Conservation (phyloP, 1,140 invertebrate species). For the Drosophila nannoptera region DNA sequence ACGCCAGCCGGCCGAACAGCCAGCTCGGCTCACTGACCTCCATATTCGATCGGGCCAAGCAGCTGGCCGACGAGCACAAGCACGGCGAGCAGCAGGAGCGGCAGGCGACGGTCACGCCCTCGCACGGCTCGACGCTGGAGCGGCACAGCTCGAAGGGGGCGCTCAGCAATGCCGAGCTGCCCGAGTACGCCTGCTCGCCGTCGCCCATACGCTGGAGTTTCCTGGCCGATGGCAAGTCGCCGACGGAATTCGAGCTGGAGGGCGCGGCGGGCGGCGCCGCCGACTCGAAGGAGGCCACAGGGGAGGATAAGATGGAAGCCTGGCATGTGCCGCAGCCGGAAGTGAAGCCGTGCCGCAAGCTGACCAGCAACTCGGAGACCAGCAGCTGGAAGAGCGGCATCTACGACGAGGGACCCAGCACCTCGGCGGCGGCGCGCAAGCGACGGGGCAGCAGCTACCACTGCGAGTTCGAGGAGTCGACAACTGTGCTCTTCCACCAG, state of each 20-base stretch:
- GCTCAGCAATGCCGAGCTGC: conserved; percentile 65
- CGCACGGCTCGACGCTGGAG: conserved; percentile 67
- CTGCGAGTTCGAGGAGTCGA: conserved; percentile 75
- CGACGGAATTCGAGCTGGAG: conserved; percentile 60
- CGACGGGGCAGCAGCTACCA: conserved; percentile 66
- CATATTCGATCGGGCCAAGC: conserved; percentile 73
- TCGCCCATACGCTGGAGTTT: conserved; percentile 79
- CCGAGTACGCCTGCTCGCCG: conserved; percentile 75
- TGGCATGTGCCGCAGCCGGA: conserved; percentile 55
- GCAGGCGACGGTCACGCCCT: conserved; percentile 31
- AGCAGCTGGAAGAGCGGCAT: conserved; percentile 46
- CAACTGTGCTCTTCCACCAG: conserved; percentile 75
- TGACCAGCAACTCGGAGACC: conserved; percentile 34
- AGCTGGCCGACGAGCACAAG: conserved; percentile 39
- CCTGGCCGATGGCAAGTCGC: conserved; percentile 70
- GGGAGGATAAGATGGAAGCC: conserved; percentile 49
- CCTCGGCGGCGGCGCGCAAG: conserved; percentile 61
- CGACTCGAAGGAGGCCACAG: conserved; percentile 2
- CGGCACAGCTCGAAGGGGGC: conserved; percentile 70
- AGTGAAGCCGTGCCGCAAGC: conserved; percentile 57
- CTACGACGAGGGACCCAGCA: conserved; percentile 65
- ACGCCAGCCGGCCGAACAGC: conserved; percentile 66
- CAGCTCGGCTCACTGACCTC: conserved; percentile 74
- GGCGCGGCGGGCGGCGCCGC: conserved; percentile 46
- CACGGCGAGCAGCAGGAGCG: conserved; percentile 17